Conservation (phyloP, 2,113 vertebrate genomes). For the Notothenia rossii region DNA sequence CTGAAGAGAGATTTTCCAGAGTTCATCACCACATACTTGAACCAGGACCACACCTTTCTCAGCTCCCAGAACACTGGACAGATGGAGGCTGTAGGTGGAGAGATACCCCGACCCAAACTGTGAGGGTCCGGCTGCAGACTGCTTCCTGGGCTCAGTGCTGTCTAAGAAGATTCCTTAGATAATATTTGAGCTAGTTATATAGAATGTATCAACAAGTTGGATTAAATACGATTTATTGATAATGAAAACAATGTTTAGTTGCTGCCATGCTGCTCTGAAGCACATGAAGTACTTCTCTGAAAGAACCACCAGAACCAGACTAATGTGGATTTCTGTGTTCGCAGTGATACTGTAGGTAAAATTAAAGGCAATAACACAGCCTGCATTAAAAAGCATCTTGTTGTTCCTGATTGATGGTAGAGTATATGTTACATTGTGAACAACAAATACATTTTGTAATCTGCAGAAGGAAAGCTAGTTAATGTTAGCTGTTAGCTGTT, state of each 20-base stretch:
- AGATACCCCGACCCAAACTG: constrained; percentile 60
- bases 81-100: not conserved
- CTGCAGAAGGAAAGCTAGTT: too few species aligned
- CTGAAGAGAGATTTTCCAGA: constrained; percentile 77
- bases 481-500: too few species aligned
- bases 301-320: not conserved
- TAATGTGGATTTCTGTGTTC: too few species aligned
- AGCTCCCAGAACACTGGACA: not conserved
- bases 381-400: too few species aligned
- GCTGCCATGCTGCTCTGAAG: not conserved
- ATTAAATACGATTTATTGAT: not conserved
- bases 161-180: not conserved
- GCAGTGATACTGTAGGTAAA: not conserved
- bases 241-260: not conserved
- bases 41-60: constrained; percentile 80
- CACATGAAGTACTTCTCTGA: not conserved
- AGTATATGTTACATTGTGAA: too few species aligned
- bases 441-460: too few species aligned
- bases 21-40: constrained; percentile 60
- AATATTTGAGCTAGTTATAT: not conserved
- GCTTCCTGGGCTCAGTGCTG: not conserved
- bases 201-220: not conserved
- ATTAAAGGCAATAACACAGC: too few species aligned
- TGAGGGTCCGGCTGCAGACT: constrained; percentile 25
- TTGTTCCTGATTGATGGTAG: too few species aligned